These are phyloP conservation scores for Capitella teleta DNA, from an alignment of 1,140 invertebrate genomes.

Conservation along the genomic window DNA sequence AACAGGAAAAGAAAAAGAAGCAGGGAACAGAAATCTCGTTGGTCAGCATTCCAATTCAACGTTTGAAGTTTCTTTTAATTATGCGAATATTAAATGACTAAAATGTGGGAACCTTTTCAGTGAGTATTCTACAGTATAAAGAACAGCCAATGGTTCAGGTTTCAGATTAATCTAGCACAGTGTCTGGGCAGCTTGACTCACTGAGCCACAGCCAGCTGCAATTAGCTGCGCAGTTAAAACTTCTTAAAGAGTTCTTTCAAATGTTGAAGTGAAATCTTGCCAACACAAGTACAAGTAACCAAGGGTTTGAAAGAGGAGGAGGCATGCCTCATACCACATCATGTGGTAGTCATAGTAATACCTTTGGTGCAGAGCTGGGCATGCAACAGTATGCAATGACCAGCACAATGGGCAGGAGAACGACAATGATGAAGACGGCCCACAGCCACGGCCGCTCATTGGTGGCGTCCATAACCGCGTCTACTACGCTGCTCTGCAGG, in stretches of 20 bases:
- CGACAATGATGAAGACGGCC: slow-evolving; percentile 68
- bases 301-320: neutral
- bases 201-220: neutral
- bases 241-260: slow-evolving; percentile 11
- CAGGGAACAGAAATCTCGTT: neutral
- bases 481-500: slow-evolving; percentile 65
- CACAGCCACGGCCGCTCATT: slow-evolving; percentile 84
- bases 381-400: slow-evolving; percentile 69
- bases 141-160: neutral
- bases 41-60: neutral
- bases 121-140: neutral
- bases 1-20: neutral
- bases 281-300: neutral
- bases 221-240: slow-evolving; percentile 4
- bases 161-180: neutral
- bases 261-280: slow-evolving; percentile 8
- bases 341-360: slow-evolving; percentile 8
- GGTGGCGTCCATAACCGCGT: slow-evolving; percentile 66
- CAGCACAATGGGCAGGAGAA: slow-evolving; percentile 65
- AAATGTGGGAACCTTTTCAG: neutral
- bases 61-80: neutral
- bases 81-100: neutral
- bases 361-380: slow-evolving; percentile 24
- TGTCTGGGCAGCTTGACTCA: neutral
- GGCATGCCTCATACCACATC: slow-evolving; percentile 2